Percentiles rank a stretch among this genome's conserved stretches.
These are phyloP conservation scores for Phania funesta DNA, from an alignment of 2,888 invertebrate genomes.

Conservation along the genomic window DNA sequence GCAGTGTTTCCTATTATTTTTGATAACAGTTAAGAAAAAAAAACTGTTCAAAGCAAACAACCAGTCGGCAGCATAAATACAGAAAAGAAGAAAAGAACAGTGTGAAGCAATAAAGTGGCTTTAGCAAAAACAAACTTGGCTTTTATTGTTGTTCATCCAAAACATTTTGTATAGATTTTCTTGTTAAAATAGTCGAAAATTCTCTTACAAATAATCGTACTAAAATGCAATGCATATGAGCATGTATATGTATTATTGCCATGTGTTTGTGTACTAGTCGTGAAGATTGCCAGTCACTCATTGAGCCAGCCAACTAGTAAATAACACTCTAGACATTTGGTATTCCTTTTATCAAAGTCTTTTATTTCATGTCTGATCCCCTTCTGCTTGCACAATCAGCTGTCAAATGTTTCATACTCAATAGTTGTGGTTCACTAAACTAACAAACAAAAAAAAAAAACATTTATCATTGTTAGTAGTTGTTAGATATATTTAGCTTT, in stretches of 20 bases:
- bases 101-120: too few relatives aligned
- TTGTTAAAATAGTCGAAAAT: neutral
- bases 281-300: neutral
- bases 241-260: neutral
- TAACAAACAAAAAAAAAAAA: conserved; percentile 18
- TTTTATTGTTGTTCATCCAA: conserved; percentile 15
- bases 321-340: conserved; percentile 26
- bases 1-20: neutral
- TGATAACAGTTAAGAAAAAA: neutral
- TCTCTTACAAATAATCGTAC: too few relatives aligned
- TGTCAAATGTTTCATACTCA: conserved; percentile 50
- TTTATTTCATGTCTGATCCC: neutral
- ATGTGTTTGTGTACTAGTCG: neutral
- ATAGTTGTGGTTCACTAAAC: conserved; percentile 49
- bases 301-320: neutral
- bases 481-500: neutral
- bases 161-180: conserved; percentile 1
- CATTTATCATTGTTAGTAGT: neutral
- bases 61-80: neutral
- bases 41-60: neutral
- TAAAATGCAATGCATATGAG: too few relatives aligned
- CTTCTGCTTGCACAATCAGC: conserved; percentile 17
- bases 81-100: neutral
- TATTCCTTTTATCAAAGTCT: conserved; percentile 6
- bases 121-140: conserved; percentile 26